Percentiles rank a stretch among this genome's conserved stretches.
These are phyloP conservation scores for Periophthalmus magnuspinnatus DNA, from an alignment of 2,797 vertebrate genomes.

Conservation along the genomic window DNA sequence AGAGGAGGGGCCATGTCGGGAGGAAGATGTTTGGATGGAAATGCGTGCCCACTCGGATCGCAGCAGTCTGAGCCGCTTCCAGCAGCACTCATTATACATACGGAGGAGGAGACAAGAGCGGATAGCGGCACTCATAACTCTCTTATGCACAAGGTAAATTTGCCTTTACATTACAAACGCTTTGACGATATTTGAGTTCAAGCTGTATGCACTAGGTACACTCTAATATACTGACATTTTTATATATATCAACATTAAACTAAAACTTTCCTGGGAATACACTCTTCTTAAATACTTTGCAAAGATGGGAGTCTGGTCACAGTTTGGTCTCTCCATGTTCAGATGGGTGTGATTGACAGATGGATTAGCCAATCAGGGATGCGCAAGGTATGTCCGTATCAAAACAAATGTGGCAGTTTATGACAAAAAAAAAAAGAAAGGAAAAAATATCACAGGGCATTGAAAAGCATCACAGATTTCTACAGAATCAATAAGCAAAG, in stretches of 20 bases:
- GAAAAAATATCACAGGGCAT: too few species aligned
- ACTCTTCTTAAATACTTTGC: too few species aligned
- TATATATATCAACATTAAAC: conserved; percentile 5
- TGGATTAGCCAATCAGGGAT: too few species aligned
- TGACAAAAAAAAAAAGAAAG: too few species aligned
- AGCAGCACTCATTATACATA: conserved; percentile 46
- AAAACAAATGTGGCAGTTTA: too few species aligned
- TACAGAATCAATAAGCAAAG: too few species aligned
- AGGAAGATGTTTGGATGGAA: conserved; percentile 51
- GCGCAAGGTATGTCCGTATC: too few species aligned
- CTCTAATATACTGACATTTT: conserved; percentile 43
- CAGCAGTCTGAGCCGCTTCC: conserved; percentile 46
- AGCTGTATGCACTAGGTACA: not conserved
- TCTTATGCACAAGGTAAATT: conserved; percentile 50
- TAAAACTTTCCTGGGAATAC: too few species aligned
- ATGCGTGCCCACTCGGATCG: conserved; percentile 33
- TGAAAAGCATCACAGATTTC: too few species aligned
- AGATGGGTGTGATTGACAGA: too few species aligned
- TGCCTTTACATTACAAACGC: conserved; percentile 28
- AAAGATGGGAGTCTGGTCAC: too few species aligned
- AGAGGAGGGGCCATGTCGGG: conserved; percentile 43
- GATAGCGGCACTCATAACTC: conserved; percentile 22
- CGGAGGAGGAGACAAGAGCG: conserved; percentile 26
- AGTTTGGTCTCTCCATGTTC: too few species aligned
- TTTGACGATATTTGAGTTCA: conserved; percentile 18